Evolutionary conservation across 2,113 vertebrate genomes (phyloP), one percentile per base, ranked within the genome.

Genomic region (Salvelinus namaycush): DNA sequence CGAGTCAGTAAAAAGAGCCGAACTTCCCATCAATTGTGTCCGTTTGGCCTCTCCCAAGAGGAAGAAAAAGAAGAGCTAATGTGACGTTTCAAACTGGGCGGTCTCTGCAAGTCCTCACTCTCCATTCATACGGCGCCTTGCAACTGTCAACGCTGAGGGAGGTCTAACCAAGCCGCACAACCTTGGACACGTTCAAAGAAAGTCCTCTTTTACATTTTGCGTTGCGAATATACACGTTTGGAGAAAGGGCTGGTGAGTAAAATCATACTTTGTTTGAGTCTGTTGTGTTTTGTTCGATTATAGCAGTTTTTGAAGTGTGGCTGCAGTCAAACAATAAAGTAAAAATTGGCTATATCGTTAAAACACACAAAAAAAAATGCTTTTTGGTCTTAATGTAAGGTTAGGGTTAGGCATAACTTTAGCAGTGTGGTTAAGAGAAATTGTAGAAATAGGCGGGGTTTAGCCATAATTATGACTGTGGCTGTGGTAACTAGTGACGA

Each of bases 191-290:
- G n/a, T 72, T 26, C 70, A 62, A 29, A 70, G 60, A 59, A 81
- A 29, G 51, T 76, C 2, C n/a, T 60, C 24, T 20, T 5, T 60
- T 18, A 57, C 66, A 11, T 13, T 65, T 48, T 18, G 20, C 20
- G 24, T 34, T 3, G 9, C 27, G 13, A 20, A 11, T 66, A 2
- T 59, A 31, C 51, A 59, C 7, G 24, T 57, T 26, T 31, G 60
- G n/a, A 66, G 7, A 24, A 82, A 83, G 72, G 65, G 65, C 71
- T 9, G 82, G 90, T 91, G 87, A 89, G 89, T 89, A 51, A 59
- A 24, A 16, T 2, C n/a, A 5, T 62, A 22, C 73, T 71, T 12
- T 20, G 48, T 59, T 1, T 49, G 4, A 5, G 26, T 74, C 8
- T 26, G 1, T 6, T 8, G 3, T 20, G 5, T 0, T 67, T 5